Evolutionary conservation across 2,888 invertebrate genomes (phyloP), one percentile per base, ranked within the genome.

Genomic region (Caenorhabditis drosophilae): DNA sequence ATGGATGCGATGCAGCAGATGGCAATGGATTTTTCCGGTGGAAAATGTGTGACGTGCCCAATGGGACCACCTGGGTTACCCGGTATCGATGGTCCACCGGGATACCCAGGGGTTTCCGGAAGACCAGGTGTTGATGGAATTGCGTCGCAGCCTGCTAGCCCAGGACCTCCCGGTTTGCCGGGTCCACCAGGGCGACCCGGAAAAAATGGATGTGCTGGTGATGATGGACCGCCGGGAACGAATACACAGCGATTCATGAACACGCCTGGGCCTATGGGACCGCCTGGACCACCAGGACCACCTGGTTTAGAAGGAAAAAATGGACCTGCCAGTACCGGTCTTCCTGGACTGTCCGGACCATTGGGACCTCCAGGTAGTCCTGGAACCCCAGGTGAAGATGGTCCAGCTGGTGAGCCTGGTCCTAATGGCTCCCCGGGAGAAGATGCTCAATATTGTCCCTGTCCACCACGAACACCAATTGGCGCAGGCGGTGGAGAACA

Each of bases 401-500:
- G 67, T 9, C 2, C 11, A 1, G 34, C 47, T 0, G 67, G 67
- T 45, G 23, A 40, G 2, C 18, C 45, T 15, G 67, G 67, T 41
- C 58, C 53, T 34, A 44, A 52, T 31, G 67, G 67, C 16, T 47
- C 42, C 11, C 67, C 67, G 11, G 70, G 70, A 18, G 45, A 62
- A n/a, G 70, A 70, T 44, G 70, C 66, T 2, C 62, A 62, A 35
- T 70, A 70, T 46, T 70, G 70, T 50, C 70, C 66, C 25, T 70
- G 70, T 47, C 70, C 70, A 16, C 66, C 70, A 26, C 48, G 70
- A 27, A 59, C 66, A 18, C 54, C 70, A 7, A 16, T 31, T 9
- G 3, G n/a, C 2, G 45, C 27, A 3, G 45, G 45, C 4, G 45
- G 45, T 15, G n/a, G n/a, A n/a, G 45, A 16, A 7, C 23, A 23